These are phyloP conservation scores for Zonitis immaculata DNA, from an alignment of 2,888 invertebrate genomes.

Conservation along the genomic window DNA sequence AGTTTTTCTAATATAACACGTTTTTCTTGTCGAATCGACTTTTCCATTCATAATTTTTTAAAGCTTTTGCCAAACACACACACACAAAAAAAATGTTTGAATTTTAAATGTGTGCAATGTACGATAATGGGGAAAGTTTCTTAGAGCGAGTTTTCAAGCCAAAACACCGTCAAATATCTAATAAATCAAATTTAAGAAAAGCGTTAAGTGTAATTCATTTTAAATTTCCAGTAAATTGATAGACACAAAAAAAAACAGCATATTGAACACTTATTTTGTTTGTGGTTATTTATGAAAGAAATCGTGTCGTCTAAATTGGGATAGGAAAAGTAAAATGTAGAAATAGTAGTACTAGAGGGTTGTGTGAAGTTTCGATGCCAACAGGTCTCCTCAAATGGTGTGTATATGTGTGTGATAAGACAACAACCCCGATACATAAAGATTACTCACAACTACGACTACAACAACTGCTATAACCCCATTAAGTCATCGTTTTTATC, in stretches of 20 bases:
- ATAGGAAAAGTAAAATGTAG: conserved; percentile 30
- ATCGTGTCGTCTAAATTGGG: no score
- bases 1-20: not conserved
- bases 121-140: conserved; percentile 25
- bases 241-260: no score
- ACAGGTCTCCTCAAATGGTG: conserved; percentile 36
- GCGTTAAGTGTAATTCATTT: conserved; percentile 26
- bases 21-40: conserved; percentile 6
- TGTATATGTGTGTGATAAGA: conserved; percentile 28
- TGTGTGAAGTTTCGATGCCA: conserved; percentile 37
- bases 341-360: no score
- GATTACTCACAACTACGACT: conserved; percentile 22
- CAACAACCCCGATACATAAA: conserved; percentile 24
- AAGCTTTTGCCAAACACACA: conserved; percentile 1
- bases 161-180: conserved; percentile 27
- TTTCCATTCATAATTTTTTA: conserved; percentile 12
- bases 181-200: conserved; percentile 24
- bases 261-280: no score
- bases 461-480: conserved; percentile 11
- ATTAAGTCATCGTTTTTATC: conserved; percentile 42
- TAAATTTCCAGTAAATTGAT: conserved; percentile 20
- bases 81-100: conserved; percentile 16
- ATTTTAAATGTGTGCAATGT: conserved; percentile 9
- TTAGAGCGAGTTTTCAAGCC: conserved; percentile 19
- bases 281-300: no score